Percentiles rank a stretch among this genome's conserved stretches.
These are phyloP conservation scores for Epirrita christyi DNA, from an alignment of 2,888 invertebrate genomes.

Conservation along the genomic window DNA sequence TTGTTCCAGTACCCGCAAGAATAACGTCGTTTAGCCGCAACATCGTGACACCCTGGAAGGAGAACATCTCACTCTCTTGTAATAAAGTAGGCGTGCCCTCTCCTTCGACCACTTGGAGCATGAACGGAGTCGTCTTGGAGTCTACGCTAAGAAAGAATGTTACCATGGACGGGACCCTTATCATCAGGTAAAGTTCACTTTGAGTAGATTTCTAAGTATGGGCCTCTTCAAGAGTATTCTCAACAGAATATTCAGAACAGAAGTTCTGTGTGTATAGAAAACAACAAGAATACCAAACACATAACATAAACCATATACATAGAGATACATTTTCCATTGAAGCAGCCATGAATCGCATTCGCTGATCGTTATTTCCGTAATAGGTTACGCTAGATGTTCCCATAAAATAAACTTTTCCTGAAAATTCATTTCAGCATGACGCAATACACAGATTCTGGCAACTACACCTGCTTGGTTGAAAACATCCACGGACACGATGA, in stretches of 20 bases:
- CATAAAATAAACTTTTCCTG: not conserved
- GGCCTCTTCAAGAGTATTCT: not conserved
- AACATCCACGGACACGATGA: slow-evolving; percentile 93
- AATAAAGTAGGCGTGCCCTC: slow-evolving; percentile 93
- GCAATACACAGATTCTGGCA: slow-evolving; percentile 93
- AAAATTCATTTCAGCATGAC: slow-evolving; percentile 72
- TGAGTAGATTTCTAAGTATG: slow-evolving; percentile 44
- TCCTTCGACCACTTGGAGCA: slow-evolving; percentile 91
- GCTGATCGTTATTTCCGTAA: too few species aligned
- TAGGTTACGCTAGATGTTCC: too few species aligned
- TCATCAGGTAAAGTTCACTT: slow-evolving; percentile 79
- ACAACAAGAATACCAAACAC: too few species aligned
- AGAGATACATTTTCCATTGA: too few species aligned
- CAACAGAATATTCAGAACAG: too few species aligned
- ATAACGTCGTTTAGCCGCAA: slow-evolving; percentile 94
- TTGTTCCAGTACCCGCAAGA: slow-evolving; percentile 89
- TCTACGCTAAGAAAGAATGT: slow-evolving; percentile 88
- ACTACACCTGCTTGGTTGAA: slow-evolving; percentile 95
- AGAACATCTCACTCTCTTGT: slow-evolving; percentile 92
- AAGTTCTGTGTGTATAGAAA: too few species aligned
- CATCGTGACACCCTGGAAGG: slow-evolving; percentile 94
- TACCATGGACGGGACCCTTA: slow-evolving; percentile 88
- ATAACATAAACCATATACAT: too few species aligned
- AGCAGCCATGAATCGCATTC: too few species aligned
- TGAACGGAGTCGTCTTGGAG: slow-evolving; percentile 90